Conservation (phyloP, 2,113 vertebrate genomes). For the Morone saxatilis region DNA sequence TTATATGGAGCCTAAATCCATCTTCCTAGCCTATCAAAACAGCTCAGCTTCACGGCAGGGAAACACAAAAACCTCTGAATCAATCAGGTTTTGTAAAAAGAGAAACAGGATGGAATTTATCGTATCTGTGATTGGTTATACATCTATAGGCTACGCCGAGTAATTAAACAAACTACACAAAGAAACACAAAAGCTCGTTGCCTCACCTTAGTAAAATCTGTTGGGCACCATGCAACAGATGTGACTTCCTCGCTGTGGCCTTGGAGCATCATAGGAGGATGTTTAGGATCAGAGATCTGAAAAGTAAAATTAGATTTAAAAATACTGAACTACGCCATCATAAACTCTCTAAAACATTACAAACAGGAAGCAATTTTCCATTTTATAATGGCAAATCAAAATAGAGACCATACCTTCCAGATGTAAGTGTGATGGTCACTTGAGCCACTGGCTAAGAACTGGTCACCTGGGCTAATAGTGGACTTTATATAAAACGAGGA, state of each 20-base stretch:
- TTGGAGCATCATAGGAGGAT: constrained; percentile 88
- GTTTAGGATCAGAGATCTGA: constrained; percentile 89
- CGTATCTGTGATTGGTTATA: neutral
- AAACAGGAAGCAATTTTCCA: neutral
- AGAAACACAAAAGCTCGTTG: neutral
- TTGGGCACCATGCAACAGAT: constrained; percentile 94
- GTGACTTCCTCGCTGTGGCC: constrained; percentile 97
- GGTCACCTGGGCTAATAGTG: constrained; percentile 92
- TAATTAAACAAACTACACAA: neutral
- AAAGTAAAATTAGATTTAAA: neutral
- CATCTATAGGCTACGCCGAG: neutral
- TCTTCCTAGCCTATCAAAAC: constrained; percentile 18
- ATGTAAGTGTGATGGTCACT: constrained; percentile 92
- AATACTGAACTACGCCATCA: neutral
- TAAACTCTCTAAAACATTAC: neutral
- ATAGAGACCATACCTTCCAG: constrained; percentile 90
- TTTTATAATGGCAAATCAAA: neutral
- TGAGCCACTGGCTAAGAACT: constrained; percentile 95
- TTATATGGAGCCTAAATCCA: constrained; percentile 37
- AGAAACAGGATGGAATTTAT: neutral
- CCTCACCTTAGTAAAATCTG: constrained; percentile 95
- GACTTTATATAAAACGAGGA: constrained; percentile 97
- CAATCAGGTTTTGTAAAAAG: neutral
- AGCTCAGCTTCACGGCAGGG: constrained; percentile 22
- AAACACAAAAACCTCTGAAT: neutral